These are phyloP conservation scores for Caenorhabditis wallacei DNA, from an alignment of 2,888 invertebrate genomes.

Conservation along the genomic window DNA sequence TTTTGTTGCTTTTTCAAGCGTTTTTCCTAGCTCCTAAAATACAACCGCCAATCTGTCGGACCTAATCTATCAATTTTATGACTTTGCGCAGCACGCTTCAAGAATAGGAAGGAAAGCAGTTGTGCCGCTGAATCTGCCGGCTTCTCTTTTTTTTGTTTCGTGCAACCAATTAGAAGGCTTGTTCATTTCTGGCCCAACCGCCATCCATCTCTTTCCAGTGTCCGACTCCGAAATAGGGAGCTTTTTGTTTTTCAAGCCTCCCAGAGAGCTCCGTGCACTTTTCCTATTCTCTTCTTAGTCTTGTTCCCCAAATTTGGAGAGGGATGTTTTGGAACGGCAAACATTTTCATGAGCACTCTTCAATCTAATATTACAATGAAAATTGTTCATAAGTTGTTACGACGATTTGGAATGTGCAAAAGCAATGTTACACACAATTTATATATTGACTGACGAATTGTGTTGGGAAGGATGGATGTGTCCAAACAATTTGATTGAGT, in stretches of 20 bases:
- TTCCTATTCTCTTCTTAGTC: not conserved
- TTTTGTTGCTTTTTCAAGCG: constrained; percentile 14
- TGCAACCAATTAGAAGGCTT: constrained; percentile 58
- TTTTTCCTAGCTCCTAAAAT: constrained; percentile 3
- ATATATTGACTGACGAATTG: constrained; percentile 50
- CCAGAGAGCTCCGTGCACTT: constrained; percentile 24
- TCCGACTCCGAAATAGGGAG: constrained; percentile 26
- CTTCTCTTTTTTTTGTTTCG: constrained; percentile 55
- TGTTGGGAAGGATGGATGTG: constrained; percentile 26
- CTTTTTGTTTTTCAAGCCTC: constrained; percentile 43
- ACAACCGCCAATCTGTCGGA: constrained; percentile 45
- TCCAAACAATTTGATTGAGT: constrained; percentile 57
- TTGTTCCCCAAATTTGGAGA: not conserved
- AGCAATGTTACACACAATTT: constrained; percentile 44
- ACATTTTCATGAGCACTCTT: constrained; percentile 42
- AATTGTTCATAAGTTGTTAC: constrained; percentile 60
- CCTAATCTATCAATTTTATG: constrained; percentile 63
- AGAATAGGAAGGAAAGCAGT: constrained; percentile 40
- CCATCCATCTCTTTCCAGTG: constrained; percentile 55
- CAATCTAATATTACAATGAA: constrained; percentile 42
- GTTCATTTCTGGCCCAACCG: constrained; percentile 50
- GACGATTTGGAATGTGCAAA: constrained; percentile 44
- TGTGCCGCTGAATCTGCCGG: constrained; percentile 22
- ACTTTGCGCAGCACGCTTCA: constrained; percentile 35
- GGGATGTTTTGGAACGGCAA: constrained; percentile 6